These are phyloP conservation scores for Alethe diademata DNA, from an alignment of 2,113 vertebrate genomes.

Conservation along the genomic window DNA sequence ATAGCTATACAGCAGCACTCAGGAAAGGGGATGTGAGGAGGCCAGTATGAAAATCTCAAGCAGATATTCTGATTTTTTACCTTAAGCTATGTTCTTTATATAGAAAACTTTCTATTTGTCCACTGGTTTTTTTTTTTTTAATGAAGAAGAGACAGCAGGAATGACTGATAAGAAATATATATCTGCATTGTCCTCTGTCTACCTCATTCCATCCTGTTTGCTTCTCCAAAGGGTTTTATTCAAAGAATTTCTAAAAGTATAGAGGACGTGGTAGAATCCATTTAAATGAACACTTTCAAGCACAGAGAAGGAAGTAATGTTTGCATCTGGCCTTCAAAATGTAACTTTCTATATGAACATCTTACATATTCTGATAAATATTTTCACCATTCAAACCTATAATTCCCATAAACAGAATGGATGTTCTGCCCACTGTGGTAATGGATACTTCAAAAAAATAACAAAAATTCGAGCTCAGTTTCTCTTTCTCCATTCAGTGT, in stretches of 20 bases:
- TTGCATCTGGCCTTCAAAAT: neutral
- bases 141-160: neutral
- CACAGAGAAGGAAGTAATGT: neutral
- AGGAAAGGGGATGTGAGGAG: neutral
- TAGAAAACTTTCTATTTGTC: neutral
- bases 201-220: neutral
- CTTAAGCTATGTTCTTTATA: neutral
- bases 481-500: neutral
- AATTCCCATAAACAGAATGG: neutral
- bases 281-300: neutral
- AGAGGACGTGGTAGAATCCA: neutral
- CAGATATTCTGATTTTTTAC: neutral
- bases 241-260: neutral
- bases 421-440: neutral
- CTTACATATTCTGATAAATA: neutral
- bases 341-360: neutral
- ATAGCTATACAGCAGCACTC: neutral
- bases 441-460: neutral
- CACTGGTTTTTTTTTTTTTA: neutral
- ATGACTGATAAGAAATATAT: neutral
- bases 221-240: neutral
- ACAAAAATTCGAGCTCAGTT: neutral
- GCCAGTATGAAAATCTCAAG: neutral
- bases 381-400: neutral
- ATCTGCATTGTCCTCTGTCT: neutral